Evolutionary conservation across 2,888 invertebrate genomes (phyloP).

Genomic region (Melitaea athalia): DNA sequence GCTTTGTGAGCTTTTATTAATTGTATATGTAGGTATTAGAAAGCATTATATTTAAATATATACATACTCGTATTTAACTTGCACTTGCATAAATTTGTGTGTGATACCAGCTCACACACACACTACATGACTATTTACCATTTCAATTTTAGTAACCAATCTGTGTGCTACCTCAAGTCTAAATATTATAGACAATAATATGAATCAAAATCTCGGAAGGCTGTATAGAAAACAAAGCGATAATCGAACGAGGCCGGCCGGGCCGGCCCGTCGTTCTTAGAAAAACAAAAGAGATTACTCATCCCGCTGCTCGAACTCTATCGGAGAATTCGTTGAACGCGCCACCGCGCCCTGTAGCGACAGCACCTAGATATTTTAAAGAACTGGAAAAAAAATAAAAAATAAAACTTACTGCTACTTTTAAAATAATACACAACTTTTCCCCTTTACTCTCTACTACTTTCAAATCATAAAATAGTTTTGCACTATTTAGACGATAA

Average conservation of each 20-base stretch:
- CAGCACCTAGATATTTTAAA: constrained; percentile 48
- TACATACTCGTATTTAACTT: neutral
- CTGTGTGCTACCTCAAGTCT: neutral
- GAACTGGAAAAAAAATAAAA: neutral
- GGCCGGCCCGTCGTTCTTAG: constrained; percentile 61
- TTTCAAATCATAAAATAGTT: neutral
- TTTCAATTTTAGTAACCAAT: neutral
- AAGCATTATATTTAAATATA: neutral
- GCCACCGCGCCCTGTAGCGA: constrained; percentile 64
- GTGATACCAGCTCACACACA: neutral
- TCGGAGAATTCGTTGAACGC: constrained; percentile 75
- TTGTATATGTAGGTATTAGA: neutral
- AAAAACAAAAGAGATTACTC: constrained; percentile 82
- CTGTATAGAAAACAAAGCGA: constrained; percentile 61
- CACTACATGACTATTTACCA: neutral
- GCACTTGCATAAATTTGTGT: neutral
- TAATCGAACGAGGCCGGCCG: constrained; percentile 59
- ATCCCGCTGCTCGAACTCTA: constrained; percentile 78
- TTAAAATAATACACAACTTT: neutral
- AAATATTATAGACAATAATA: constrained; percentile 10
- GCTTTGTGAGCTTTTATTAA: neutral
- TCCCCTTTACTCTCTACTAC: neutral
- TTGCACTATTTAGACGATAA: neutral
- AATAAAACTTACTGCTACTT: neutral
- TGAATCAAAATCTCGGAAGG: constrained; percentile 22